phyloP scores from a whole-genome alignment of 2,797 vertebrate genomes.

The Micrastur ruficollis region DNA sequence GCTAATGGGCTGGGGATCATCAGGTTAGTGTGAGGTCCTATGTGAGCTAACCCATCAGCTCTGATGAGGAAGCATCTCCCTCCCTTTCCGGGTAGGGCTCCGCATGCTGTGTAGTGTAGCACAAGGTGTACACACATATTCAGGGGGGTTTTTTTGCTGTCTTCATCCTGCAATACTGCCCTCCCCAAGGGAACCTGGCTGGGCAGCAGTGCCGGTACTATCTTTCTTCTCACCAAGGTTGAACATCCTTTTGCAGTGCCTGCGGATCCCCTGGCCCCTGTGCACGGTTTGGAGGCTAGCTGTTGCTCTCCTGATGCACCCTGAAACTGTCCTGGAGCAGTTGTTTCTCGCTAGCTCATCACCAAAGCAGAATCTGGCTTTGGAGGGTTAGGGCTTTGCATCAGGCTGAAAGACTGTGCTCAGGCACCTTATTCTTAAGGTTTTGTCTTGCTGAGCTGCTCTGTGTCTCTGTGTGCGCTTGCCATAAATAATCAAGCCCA shows the following conservation, averaged over 20 bases:
- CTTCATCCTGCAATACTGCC: not conserved
- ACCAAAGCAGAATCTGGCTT: not conserved
- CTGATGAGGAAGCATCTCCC: not conserved
- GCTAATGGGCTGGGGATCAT: accelerated
- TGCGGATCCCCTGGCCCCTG: accelerated
- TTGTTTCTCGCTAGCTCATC: not conserved
- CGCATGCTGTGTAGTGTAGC: accelerated
- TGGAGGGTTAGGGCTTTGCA: not conserved
- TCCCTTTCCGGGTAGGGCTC: not conserved
- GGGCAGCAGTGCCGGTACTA: not conserved
- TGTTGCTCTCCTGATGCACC: not conserved
- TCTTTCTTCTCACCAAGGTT: not conserved
- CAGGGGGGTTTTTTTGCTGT: not conserved
- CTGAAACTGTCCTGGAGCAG: not conserved
- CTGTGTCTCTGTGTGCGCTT: not conserved
- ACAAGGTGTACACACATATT: not conserved
- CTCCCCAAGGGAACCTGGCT: not conserved
- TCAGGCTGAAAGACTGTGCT: not conserved
- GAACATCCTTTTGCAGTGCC: not conserved
- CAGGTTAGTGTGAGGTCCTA: accelerated
- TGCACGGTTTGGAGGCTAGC: not conserved
- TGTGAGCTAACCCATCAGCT: not conserved
- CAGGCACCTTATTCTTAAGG: not conserved
- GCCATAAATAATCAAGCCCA: not conserved
- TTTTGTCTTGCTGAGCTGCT: not conserved